Conservation (phyloP, 2,888 invertebrate species). For the Margaritifera margaritifera region DNA sequence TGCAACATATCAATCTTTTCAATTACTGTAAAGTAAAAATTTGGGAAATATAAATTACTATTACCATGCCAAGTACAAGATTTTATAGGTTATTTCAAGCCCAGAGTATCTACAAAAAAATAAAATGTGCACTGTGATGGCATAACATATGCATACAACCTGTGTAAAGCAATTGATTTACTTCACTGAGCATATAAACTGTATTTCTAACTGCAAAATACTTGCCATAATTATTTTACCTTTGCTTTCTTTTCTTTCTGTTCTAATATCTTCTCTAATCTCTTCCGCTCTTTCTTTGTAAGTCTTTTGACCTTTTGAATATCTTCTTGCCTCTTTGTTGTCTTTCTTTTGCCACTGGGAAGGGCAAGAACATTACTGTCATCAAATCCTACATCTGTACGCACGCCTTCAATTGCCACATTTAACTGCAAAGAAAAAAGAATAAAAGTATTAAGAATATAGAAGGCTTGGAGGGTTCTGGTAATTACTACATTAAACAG, state of each 20-base stretch:
- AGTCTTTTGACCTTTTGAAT: slow-evolving; percentile 78
- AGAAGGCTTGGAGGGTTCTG: too few relatives aligned
- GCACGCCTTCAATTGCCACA: slow-evolving; percentile 44
- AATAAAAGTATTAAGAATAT: too few relatives aligned
- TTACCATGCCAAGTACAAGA: too few relatives aligned
- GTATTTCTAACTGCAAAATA: not conserved
- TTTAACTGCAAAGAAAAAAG: slow-evolving; percentile 42
- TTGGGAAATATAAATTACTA: too few relatives aligned
- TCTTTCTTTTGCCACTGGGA: slow-evolving; percentile 87
- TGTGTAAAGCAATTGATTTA: too few relatives aligned
- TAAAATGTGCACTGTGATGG: too few relatives aligned
- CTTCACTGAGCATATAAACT: too few relatives aligned
- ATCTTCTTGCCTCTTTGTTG: slow-evolving; percentile 72
- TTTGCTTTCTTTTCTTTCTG: slow-evolving; percentile 91
- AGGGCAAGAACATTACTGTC: slow-evolving; percentile 86
- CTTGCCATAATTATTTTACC: slow-evolving; percentile 30
- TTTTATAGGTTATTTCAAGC: not conserved
- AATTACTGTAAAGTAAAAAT: too few relatives aligned
- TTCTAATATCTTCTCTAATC: slow-evolving; percentile 88
- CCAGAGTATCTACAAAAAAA: too few relatives aligned
- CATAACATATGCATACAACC: too few relatives aligned
- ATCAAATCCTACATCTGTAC: slow-evolving; percentile 75
- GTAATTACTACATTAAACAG: too few relatives aligned
- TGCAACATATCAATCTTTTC: too few relatives aligned
- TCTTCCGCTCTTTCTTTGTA: slow-evolving; percentile 90